Percentiles rank a stretch among this genome's conserved stretches.
Evolutionary conservation across 2,888 invertebrate species (phyloP).

Genomic region (Hemicrepidius hirtus): DNA sequence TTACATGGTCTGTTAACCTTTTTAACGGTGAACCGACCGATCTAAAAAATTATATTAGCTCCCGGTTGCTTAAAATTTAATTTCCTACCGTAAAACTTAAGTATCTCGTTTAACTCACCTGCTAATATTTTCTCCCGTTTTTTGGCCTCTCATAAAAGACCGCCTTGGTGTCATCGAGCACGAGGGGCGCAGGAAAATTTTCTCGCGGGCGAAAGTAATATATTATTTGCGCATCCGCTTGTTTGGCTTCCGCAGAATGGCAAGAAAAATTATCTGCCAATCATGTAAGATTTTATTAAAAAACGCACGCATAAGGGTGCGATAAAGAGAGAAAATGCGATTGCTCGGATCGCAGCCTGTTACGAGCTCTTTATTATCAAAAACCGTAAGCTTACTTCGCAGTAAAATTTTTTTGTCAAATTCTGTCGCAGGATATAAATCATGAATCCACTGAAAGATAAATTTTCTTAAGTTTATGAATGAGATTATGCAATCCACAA

Average conservation of each 20-base stretch:
- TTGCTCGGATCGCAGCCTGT: background rate
- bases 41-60: slow-evolving; percentile 13
- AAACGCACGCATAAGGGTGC: slow-evolving; percentile 22
- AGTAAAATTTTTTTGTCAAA: slow-evolving; percentile 22
- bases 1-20: slow-evolving; percentile 35
- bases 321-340: slow-evolving; percentile 25
- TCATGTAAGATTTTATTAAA: slow-evolving; percentile 30
- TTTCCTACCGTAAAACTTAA: slow-evolving; percentile 1
- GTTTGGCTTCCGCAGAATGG: slow-evolving; percentile 27
- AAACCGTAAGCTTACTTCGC: slow-evolving; percentile 13
- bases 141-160: background rate
- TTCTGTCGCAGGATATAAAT: slow-evolving; percentile 7
- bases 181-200: background rate
- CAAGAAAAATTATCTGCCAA: slow-evolving; percentile 31
- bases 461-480: too few relatives aligned
- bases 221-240: slow-evolving; percentile 25
- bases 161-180: background rate
- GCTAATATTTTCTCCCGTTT: slow-evolving; percentile 11
- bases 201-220: slow-evolving; percentile 16
- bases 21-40: slow-evolving; percentile 19
- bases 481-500: too few relatives aligned
- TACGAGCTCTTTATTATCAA: slow-evolving; percentile 29
- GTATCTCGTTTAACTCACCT: slow-evolving; percentile 12
- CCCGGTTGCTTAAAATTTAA: slow-evolving; percentile 4
- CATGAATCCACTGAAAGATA: background rate